Conservation (phyloP, 2,113 vertebrate species). For the Petromus typicus region DNA sequence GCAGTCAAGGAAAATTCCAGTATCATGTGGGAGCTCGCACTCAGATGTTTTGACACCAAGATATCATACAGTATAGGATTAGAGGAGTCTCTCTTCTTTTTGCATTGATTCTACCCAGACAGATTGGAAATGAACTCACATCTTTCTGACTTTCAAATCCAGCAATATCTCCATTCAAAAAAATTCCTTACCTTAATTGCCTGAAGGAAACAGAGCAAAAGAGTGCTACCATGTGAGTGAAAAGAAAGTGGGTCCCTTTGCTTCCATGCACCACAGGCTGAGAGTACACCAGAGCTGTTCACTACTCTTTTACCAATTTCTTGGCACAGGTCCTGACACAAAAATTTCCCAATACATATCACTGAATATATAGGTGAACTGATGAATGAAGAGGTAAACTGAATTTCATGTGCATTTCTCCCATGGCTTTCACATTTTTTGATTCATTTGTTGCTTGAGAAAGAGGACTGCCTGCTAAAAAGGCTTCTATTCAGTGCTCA, state of each 20-base stretch:
- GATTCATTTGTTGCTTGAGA: not conserved
- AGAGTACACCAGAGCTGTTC: not conserved
- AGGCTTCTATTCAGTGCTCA: not conserved
- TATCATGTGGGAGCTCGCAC: not conserved
- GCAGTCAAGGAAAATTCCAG: not conserved
- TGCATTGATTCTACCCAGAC: not conserved
- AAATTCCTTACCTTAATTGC: not conserved
- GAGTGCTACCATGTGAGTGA: not conserved
- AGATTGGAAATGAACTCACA: not conserved
- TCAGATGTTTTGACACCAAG: not conserved
- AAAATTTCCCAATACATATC: not conserved
- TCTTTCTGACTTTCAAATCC: not conserved
- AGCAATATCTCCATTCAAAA: not conserved
- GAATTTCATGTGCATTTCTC: not conserved
- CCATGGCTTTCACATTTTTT: not conserved
- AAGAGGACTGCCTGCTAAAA: not conserved
- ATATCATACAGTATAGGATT: not conserved
- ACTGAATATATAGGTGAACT: not conserved
- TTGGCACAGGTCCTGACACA: not conserved
- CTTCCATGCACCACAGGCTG: not conserved
- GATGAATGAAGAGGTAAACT: not conserved
- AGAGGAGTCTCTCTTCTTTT: slow-evolving; percentile 12
- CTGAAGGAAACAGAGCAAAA: slow-evolving; percentile 33
- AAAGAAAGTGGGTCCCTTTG: not conserved
- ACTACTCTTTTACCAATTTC: not conserved